Conservation (phyloP, 2,113 vertebrate genomes). For the Okapia johnstoni region DNA sequence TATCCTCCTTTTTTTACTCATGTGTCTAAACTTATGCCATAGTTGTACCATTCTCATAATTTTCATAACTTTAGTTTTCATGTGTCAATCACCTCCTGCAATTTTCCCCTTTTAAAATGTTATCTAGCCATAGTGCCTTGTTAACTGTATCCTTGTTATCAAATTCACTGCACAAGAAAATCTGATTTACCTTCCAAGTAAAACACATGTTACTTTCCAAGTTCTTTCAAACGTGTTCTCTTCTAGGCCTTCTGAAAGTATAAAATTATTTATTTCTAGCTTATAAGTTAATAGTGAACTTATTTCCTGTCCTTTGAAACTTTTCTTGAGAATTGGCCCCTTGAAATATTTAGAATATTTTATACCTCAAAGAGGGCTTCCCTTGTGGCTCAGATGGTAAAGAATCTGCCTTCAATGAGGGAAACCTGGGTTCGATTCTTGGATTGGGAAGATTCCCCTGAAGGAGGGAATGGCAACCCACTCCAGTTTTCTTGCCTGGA, state of each 20-base stretch:
- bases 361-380: not conserved
- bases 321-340: not conserved
- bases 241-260: not conserved
- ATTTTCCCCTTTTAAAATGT: not conserved
- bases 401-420: not conserved
- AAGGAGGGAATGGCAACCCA: not conserved
- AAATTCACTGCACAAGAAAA: constrained; percentile 20
- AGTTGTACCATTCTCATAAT: not conserved
- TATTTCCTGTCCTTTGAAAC: not conserved
- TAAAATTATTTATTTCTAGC: constrained; percentile 35
- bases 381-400: not conserved
- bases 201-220: constrained; percentile 26
- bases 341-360: not conserved
- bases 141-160: constrained; percentile 11
- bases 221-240: constrained; percentile 40
- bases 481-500: not conserved
- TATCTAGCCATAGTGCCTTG: not conserved
- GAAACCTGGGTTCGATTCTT: not conserved
- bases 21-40: not conserved
- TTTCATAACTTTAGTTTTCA: not conserved
- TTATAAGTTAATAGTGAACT: not conserved
- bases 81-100: not conserved
- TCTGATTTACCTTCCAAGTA: constrained; percentile 50
- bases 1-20: constrained; percentile 44
- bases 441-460: not conserved